Conservation (phyloP, 2,797 vertebrate genomes). For the Novumbra hubbsi region DNA sequence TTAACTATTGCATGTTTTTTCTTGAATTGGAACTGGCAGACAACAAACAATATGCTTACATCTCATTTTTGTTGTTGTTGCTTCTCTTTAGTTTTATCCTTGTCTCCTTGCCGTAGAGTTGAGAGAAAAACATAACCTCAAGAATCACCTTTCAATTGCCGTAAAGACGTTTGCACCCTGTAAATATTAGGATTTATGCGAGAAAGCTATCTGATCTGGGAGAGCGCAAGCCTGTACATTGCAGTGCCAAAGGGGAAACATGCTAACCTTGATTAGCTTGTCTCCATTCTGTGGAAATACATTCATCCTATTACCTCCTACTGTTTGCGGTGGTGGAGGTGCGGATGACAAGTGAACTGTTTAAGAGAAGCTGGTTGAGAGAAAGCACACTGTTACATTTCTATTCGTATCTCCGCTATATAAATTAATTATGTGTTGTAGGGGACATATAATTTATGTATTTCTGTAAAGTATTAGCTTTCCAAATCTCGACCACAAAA, state of each 20-base stretch:
- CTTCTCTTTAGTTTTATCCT: constrained; percentile 29
- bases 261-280: constrained; percentile 69
- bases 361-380: no score
- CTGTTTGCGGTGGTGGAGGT: background rate
- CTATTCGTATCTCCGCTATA: no score
- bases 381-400: no score
- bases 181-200: constrained; percentile 65
- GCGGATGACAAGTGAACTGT: constrained; percentile 14
- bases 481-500: no score
- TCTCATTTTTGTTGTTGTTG: constrained; percentile 37
- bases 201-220: constrained; percentile 50
- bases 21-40: constrained; percentile 37
- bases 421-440: no score
- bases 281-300: constrained; percentile 25
- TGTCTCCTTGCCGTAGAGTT: constrained; percentile 39
- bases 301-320: constrained; percentile 13
- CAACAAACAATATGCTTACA: constrained; percentile 49
- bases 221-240: constrained; percentile 45
- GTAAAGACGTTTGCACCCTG: constrained; percentile 39
- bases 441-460: no score
- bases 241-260: constrained; percentile 64
- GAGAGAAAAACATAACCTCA: constrained; percentile 62
- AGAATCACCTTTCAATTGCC: constrained; percentile 61
- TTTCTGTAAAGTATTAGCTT: no score
- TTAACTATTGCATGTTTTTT: constrained; percentile 31